Evolutionary conservation across 1,140 invertebrate genomes (phyloP).

Genomic region (Magallana gigas): DNA sequence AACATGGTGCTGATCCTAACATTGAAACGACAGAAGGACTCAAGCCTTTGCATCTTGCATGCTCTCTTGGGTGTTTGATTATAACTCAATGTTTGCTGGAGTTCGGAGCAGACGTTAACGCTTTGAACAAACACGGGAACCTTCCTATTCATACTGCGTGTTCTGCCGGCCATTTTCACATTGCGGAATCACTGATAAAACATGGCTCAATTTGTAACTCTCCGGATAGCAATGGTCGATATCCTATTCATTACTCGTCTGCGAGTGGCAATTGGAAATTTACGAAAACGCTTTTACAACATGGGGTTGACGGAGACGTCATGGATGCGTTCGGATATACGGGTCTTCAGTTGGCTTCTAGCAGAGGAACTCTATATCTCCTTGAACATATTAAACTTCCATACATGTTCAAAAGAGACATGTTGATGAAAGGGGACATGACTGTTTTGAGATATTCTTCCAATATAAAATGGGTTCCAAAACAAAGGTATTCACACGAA

Average conservation of each 20-base stretch:
- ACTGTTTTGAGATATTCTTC: background rate
- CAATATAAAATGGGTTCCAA: conserved; percentile 10
- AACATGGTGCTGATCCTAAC: background rate
- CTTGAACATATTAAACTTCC: background rate
- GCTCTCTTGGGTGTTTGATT: background rate
- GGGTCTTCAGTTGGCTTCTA: conserved; percentile 8
- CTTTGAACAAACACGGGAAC: background rate
- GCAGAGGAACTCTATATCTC: conserved; percentile 24
- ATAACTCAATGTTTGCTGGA: background rate
- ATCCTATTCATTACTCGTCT: conserved; percentile 16
- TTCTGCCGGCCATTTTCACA: background rate
- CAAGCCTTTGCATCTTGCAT: background rate
- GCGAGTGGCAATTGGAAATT: conserved; percentile 25
- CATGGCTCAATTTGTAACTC: background rate
- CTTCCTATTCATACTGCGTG: conserved; percentile 12
- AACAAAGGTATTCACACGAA: background rate
- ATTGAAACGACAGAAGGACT: background rate
- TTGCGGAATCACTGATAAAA: conserved; percentile 2
- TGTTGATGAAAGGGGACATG: conserved; percentile 12
- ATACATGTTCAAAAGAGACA: background rate
- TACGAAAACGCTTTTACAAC: background rate
- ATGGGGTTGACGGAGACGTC: background rate
- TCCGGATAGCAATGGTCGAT: background rate
- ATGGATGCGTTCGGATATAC: background rate
- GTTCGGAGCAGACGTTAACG: background rate